Conservation (phyloP, 1,140 invertebrate species). For the Schlechtendalia chinensis region DNA sequence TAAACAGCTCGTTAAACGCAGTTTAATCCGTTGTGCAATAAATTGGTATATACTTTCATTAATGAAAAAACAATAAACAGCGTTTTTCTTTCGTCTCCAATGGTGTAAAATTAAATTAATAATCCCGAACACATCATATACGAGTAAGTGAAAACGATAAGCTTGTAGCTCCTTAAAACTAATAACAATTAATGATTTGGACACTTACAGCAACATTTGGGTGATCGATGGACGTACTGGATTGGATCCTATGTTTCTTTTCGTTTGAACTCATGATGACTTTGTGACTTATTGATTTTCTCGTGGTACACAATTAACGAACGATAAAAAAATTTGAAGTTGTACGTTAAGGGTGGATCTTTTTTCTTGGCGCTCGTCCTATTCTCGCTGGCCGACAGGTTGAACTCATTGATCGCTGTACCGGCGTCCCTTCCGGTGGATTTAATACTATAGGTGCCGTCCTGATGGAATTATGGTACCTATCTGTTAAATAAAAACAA, state of each 20-base stretch:
- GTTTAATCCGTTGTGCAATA: no score
- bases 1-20: no score
- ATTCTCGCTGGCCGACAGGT: constrained; percentile 21
- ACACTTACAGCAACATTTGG: not conserved
- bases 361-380: constrained; percentile 46
- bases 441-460: constrained; percentile 8
- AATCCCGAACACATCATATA: not conserved
- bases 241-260: not conserved
- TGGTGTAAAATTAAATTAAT: not conserved
- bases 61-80: no score
- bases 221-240: constrained; percentile 11
- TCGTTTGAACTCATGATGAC: constrained; percentile 6
- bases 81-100: no score
- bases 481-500: not conserved
- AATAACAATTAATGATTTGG: not conserved
- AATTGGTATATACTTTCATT: no score
- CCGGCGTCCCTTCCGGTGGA: constrained; percentile 41
- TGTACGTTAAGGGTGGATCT: not conserved
- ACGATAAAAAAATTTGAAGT: not conserved
- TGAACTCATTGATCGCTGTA: constrained; percentile 29
- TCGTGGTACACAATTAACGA: not conserved
- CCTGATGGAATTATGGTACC: constrained; percentile 22
- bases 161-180: not conserved
- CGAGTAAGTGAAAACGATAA: not conserved
- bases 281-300: not conserved